Evolutionary conservation across 92 coral and sea anemone species (phyloP).

Genomic region (Metridium senile): DNA sequence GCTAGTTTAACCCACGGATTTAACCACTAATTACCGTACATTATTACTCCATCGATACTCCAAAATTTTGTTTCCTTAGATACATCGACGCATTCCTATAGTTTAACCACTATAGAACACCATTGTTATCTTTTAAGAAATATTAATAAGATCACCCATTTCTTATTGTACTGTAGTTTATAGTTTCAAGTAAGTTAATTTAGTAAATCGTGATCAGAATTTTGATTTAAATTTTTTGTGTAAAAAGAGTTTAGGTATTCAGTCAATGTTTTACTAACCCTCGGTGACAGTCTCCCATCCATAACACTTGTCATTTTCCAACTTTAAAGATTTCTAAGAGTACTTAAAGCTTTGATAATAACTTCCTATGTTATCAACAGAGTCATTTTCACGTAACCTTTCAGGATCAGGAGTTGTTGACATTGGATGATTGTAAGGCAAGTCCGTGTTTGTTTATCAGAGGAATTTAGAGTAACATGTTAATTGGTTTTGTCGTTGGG

Average conservation of each 20-base stretch:
- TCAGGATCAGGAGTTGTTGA: slow-evolving; percentile 15
- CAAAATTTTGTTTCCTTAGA: no score
- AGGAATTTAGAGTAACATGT: not conserved
- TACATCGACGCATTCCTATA: no score
- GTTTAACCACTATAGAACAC: no score
- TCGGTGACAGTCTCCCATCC: not conserved
- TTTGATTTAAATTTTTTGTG: no score
- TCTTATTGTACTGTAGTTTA: no score
- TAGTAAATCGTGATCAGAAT: no score
- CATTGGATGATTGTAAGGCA: slow-evolving; percentile 11
- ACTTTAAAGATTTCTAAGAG: not conserved
- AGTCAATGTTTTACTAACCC: not conserved
- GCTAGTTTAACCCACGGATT: no score
- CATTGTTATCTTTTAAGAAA: no score
- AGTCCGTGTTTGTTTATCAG: slow-evolving; percentile 10
- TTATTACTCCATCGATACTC: no score
- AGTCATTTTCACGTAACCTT: slow-evolving; percentile 19
- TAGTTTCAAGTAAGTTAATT: no score
- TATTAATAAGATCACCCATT: no score
- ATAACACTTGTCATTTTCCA: not conserved
- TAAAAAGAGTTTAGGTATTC: not conserved
- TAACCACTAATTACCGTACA: no score
- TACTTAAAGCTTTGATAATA: not conserved
- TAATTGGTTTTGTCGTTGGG: not conserved
- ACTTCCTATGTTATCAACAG: slow-evolving; percentile 29